Evolutionary conservation across 2,888 invertebrate genomes (phyloP).

Genomic region (Scaeva pyrastri): DNA sequence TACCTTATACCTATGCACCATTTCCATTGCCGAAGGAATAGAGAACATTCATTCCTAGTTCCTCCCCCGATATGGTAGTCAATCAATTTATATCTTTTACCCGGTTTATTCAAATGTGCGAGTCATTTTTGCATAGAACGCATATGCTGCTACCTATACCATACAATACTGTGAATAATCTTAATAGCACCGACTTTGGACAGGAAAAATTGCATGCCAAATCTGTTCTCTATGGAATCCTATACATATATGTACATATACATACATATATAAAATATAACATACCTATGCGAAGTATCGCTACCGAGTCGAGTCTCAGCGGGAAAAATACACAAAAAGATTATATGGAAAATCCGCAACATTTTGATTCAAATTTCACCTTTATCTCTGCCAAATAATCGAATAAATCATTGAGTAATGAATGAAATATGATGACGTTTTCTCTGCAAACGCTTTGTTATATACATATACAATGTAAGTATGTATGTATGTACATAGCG

Average conservation of each 20-base stretch:
- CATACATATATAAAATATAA: no score
- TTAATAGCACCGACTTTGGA: slow-evolving; percentile 44
- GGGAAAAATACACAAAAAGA: slow-evolving; percentile 16
- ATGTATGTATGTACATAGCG: no score
- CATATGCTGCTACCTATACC: slow-evolving; percentile 56
- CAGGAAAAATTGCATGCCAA: slow-evolving; percentile 52
- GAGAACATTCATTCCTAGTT: slow-evolving; percentile 53
- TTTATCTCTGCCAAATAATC: slow-evolving; percentile 75
- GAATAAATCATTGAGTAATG: slow-evolving; percentile 76
- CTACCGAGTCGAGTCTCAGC: neutral
- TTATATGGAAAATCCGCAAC: slow-evolving; percentile 41
- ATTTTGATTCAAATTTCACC: slow-evolving; percentile 75
- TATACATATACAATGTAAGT: no score
- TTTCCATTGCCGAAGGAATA: no score
- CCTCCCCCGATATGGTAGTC: slow-evolving; percentile 71
- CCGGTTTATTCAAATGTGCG: slow-evolving; percentile 71
- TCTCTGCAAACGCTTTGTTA: slow-evolving; percentile 44
- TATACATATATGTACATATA: no score
- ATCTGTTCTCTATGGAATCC: neutral
- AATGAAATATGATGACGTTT: slow-evolving; percentile 76
- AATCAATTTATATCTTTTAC: slow-evolving; percentile 72
- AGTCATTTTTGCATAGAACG: slow-evolving; percentile 62
- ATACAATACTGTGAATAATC: slow-evolving; percentile 37
- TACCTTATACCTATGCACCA: neutral
- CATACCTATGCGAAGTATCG: neutral